These are phyloP conservation scores for Paratilapia polleni DNA, from an alignment of 2,113 vertebrate species.

Conservation along the genomic window DNA sequence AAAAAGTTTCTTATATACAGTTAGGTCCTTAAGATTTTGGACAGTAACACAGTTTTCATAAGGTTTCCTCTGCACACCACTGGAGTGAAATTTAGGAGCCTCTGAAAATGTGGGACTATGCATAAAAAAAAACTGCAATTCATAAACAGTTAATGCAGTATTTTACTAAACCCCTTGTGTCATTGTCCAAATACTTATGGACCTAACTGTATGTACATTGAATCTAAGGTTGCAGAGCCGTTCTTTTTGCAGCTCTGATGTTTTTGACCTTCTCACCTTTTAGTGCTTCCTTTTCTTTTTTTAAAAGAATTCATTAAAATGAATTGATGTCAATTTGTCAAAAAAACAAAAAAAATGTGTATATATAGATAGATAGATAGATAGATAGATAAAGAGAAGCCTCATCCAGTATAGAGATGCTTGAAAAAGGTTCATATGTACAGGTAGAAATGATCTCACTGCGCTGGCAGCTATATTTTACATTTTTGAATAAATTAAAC, in stretches of 20 bases:
- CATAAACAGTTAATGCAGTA: neutral
- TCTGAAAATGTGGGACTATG: neutral
- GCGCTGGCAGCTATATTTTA: no score
- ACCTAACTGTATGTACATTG: neutral
- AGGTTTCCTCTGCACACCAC: neutral
- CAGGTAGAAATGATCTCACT: no score
- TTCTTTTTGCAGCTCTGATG: neutral
- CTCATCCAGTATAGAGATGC: neutral
- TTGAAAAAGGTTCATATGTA: neutral
- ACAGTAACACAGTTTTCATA: neutral
- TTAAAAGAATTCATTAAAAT: neutral
- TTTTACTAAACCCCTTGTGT: no score
- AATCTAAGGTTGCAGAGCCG: neutral
- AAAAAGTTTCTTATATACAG: neutral
- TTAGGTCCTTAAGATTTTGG: neutral
- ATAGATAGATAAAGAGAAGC: no score
- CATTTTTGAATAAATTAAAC: neutral
- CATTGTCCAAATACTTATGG: fast-evolving
- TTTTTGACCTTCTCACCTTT: neutral
- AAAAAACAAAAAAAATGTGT: no score
- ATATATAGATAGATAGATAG: no score
- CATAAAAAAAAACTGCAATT: neutral
- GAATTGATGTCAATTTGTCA: neutral
- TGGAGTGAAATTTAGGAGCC: neutral
- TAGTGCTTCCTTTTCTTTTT: neutral